Percentiles rank a stretch among this genome's conserved stretches.
These are phyloP conservation scores for Phaonia tiefii DNA, from an alignment of 2,888 invertebrate genomes.

Conservation along the genomic window DNA sequence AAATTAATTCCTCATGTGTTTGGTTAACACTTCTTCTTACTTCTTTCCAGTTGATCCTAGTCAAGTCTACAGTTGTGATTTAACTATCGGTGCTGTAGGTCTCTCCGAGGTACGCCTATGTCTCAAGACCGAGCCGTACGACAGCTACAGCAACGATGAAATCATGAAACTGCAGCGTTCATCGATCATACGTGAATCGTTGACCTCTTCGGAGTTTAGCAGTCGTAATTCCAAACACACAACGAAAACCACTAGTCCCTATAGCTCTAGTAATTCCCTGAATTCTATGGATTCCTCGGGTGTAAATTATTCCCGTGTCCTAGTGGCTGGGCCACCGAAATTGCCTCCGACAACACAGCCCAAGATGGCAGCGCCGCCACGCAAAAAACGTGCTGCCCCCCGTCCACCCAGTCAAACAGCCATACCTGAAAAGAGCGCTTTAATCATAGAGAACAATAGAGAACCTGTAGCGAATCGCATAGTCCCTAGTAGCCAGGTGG, in stretches of 20 bases:
- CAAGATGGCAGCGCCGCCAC: slow-evolving; percentile 74
- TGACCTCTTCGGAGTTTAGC: slow-evolving; percentile 80
- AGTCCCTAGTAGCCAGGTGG: neutral
- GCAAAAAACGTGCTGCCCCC: slow-evolving; percentile 79
- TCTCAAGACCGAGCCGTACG: slow-evolving; percentile 79
- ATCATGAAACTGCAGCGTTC: slow-evolving; percentile 78
- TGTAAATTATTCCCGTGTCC: slow-evolving; percentile 75
- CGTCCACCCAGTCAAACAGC: slow-evolving; percentile 79
- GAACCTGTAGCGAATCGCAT: neutral
- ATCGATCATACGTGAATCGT: slow-evolving; percentile 76
- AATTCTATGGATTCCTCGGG: slow-evolving; percentile 81
- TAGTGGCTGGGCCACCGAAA: slow-evolving; percentile 68
- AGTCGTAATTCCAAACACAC: slow-evolving; percentile 79
- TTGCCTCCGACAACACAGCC: slow-evolving; percentile 70
- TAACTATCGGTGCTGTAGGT: slow-evolving; percentile 80
- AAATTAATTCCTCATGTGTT: too few relatives aligned
- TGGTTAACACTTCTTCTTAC: neutral
- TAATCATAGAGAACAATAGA: slow-evolving; percentile 68
- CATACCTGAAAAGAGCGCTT: slow-evolving; percentile 75
- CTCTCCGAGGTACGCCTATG: slow-evolving; percentile 80
- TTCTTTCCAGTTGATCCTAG: slow-evolving; percentile 78
- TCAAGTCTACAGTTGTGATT: slow-evolving; percentile 80
- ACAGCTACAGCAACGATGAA: slow-evolving; percentile 78
- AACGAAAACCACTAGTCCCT: slow-evolving; percentile 79
- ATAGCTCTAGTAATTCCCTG: slow-evolving; percentile 80